These are phyloP conservation scores for Calcarius ornatus DNA, from an alignment of 2,113 vertebrate species.

Conservation along the genomic window DNA sequence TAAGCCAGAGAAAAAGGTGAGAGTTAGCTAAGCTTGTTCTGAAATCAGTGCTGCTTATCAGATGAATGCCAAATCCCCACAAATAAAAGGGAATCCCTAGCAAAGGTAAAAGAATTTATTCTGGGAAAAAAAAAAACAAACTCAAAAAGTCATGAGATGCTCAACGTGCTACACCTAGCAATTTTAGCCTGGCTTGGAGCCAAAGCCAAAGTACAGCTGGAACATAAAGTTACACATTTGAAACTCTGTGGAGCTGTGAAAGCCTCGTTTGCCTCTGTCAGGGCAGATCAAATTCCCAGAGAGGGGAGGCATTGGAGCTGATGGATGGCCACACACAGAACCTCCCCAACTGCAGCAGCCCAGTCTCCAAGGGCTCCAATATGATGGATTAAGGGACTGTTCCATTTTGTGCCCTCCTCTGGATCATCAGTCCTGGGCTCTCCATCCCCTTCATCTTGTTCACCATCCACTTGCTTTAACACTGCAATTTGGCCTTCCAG, in stretches of 20 bases:
- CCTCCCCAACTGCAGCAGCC: not conserved
- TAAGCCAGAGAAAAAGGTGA: not conserved
- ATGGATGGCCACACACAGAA: not conserved
- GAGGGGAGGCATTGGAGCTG: not conserved
- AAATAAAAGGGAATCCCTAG: not conserved
- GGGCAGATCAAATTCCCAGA: not conserved
- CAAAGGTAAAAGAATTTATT: not conserved
- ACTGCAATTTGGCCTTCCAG: not conserved
- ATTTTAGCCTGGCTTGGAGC: not conserved
- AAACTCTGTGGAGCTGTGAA: not conserved
- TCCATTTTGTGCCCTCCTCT: not conserved
- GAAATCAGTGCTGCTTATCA: not conserved
- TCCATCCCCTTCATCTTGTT: not conserved
- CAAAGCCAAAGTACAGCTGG: not conserved
- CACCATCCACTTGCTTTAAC: not conserved
- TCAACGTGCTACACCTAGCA: not conserved
- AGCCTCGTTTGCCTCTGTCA: not conserved
- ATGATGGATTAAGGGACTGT: not conserved
- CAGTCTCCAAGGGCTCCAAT: not conserved
- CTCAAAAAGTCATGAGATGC: not conserved
- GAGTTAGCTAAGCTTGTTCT: not conserved
- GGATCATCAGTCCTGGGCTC: not conserved
- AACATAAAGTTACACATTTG: not conserved
- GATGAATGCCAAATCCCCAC: not conserved
- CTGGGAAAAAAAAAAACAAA: not conserved